phyloP scores from a whole-genome alignment of 2,888 invertebrate species.

The Metellina segmentata region DNA sequence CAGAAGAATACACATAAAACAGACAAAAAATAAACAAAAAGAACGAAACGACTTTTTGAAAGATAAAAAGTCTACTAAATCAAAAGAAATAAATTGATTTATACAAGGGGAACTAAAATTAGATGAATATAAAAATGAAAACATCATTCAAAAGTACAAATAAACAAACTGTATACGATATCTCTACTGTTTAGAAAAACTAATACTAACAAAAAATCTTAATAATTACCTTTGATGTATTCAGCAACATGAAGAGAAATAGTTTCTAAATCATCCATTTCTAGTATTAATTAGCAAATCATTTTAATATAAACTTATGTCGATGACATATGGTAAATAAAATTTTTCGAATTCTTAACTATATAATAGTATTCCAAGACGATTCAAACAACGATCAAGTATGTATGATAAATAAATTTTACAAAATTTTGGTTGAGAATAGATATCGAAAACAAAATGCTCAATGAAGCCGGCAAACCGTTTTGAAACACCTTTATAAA shows the following conservation, averaged over 20 bases:
- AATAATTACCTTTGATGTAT: constrained; percentile 85
- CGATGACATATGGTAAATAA: background rate
- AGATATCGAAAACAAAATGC: constrained; percentile 14
- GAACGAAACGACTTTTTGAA: too few species aligned
- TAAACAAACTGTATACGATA: too few species aligned
- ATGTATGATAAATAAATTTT: background rate
- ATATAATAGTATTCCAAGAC: background rate
- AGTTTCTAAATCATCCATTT: constrained; percentile 57
- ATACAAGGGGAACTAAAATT: too few species aligned
- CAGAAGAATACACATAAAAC: too few species aligned
- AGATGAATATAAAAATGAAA: too few species aligned
- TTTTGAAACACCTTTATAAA: background rate
- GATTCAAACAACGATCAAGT: background rate
- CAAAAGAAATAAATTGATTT: too few species aligned
- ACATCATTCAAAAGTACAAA: too few species aligned
- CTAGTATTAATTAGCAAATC: constrained; percentile 5
- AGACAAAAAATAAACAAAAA: too few species aligned
- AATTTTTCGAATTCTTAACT: background rate
- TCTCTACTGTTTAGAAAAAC: too few species aligned
- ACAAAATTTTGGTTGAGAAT: background rate
- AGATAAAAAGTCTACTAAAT: too few species aligned
- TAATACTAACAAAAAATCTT: background rate
- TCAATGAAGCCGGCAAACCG: constrained; percentile 17
- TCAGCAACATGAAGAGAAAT: constrained; percentile 80
- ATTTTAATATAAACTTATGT: background rate